Percentiles rank a stretch among this genome's conserved stretches.
Evolutionary conservation across 2,888 invertebrate genomes (phyloP).

Genomic region (Idaea aversata): DNA sequence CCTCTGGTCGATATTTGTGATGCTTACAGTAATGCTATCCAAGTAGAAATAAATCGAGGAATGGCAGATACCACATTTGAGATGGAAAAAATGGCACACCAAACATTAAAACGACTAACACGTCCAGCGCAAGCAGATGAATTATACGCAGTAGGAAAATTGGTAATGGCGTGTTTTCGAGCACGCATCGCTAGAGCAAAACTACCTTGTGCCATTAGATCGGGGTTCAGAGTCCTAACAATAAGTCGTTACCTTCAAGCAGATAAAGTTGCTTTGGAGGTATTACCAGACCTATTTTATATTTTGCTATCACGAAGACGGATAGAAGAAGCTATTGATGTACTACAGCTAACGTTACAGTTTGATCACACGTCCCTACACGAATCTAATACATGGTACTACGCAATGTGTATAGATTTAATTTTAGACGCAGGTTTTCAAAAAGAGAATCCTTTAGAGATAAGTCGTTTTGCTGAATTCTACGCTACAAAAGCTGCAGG

Average conservation of each 20-base stretch:
- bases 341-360: conserved; percentile 56
- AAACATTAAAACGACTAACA: conserved; percentile 45
- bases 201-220: conserved; percentile 51
- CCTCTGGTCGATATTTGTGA: conserved; percentile 65
- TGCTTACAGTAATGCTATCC: conserved; percentile 67
- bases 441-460: conserved; percentile 68
- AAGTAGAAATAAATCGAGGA: conserved; percentile 66
- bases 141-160: conserved; percentile 65
- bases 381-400: conserved; percentile 74
- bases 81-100: conserved; percentile 56
- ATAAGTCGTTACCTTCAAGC: conserved; percentile 68
- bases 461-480: conserved; percentile 63
- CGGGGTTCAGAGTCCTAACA: conserved; percentile 65
- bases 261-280: conserved; percentile 58
- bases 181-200: conserved; percentile 58
- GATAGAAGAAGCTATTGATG: conserved; percentile 72
- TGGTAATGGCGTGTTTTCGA: conserved; percentile 67
- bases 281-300: conserved; percentile 71
- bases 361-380: conserved; percentile 41
- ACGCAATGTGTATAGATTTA: conserved; percentile 79
- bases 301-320: conserved; percentile 63
- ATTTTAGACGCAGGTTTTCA: conserved; percentile 79
- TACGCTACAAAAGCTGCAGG: conserved; percentile 44
- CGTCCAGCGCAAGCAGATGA: conserved; percentile 64
- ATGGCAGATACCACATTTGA: conserved; percentile 53